Base-by-base conservation (phyloP, 2,797 vertebrate species). In the Alfaro cultratus region DNA sequence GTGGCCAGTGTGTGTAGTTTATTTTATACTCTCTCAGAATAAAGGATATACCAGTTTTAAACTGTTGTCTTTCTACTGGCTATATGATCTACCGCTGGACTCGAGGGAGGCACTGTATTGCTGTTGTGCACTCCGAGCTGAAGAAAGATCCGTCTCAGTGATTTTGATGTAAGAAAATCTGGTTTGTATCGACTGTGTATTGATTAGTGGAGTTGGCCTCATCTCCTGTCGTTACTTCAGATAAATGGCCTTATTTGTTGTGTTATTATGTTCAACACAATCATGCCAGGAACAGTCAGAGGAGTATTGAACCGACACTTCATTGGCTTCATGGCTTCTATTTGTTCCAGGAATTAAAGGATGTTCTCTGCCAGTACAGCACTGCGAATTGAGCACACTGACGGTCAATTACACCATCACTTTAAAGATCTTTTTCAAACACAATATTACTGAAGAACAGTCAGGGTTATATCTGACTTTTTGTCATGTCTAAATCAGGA, bases 181-280 rank as follows among this genome's bases (percentile, higher is more conserved):
- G 87, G 87, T 95, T 95, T 95, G 91, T 92, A 95, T 95, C 73
- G 93, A 95, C 89, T 91, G 1, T 10, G 15, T 91, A 95, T 95
- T 84, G 93, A 95, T 92, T 83, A 87, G 88, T 26, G 85, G 89
- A 91, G 90, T 91, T 88, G 87, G 91, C 86, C 92, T 89, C 93
- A 92, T 94, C 92, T 91, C 91, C 92, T 94, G 94, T 93, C 94
- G 85, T 95, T 94, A 93, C 92, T 91, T 90, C 89, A 91, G 93
- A 95, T 94, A 91, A 94, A 95, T 95, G 89, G 92, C 87, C 93
- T 94, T 93, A 95, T 95, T 94, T 94, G 94, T 95, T 94, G 93
- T 93, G 94, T 95, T 95, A 95, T 95, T 94, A 95, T 94, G 94
- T 95, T 95, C 94, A 94, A 94, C 93, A 94, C 94, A 95, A 95